phyloP scores from a whole-genome alignment of 2,113 vertebrate species.

The Empidonax traillii region DNA sequence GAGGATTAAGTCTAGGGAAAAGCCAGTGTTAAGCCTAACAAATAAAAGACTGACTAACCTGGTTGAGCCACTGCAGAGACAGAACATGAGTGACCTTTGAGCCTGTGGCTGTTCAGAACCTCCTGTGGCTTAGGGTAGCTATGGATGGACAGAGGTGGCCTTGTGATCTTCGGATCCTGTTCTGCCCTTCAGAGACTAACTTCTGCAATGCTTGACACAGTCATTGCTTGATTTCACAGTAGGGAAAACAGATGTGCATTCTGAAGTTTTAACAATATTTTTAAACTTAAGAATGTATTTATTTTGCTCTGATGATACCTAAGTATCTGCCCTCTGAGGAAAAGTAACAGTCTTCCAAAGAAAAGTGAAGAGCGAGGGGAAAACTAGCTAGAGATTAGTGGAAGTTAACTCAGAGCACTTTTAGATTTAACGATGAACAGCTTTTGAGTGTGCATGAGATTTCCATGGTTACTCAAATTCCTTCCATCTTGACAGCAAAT shows the following conservation, averaged over 20 bases:
- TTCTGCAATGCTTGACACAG: not conserved
- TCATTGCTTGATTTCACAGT: not conserved
- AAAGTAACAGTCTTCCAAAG: not conserved
- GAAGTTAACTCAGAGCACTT: not conserved
- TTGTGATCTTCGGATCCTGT: not conserved
- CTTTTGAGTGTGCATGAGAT: not conserved
- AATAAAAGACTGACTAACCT: not conserved
- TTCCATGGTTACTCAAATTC: conserved; percentile 31
- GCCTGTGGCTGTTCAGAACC: not conserved
- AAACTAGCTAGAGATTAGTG: not conserved
- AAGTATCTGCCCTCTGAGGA: not conserved
- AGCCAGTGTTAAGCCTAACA: not conserved
- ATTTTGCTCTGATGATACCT: not conserved
- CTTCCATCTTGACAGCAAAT: conserved; percentile 12
- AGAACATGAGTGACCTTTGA: not conserved
- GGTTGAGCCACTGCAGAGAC: not conserved
- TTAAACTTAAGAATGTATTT: not conserved
- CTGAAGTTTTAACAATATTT: not conserved
- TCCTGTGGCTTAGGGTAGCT: not conserved
- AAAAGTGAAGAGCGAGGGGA: not conserved
- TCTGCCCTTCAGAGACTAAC: not conserved
- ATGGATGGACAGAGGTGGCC: not conserved
- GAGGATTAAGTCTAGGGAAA: not conserved
- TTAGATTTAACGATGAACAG: not conserved
- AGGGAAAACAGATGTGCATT: not conserved